These are phyloP conservation scores for Nemopilema nomurai DNA, from an alignment of 30 jellyfish, hydroid and myxozoan genomes.

Conservation along the genomic window DNA sequence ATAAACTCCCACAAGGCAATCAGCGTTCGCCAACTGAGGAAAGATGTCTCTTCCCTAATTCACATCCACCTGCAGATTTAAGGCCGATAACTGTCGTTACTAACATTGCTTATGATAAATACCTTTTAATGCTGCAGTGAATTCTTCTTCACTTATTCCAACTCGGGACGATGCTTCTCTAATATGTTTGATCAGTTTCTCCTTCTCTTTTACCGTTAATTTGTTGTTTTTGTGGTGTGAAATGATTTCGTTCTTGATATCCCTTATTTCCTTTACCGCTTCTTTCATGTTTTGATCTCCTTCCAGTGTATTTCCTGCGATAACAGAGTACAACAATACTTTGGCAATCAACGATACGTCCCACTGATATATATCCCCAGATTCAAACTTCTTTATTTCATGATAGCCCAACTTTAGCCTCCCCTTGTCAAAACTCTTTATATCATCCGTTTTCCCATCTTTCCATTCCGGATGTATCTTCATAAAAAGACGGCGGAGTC, in stretches of 20 bases:
- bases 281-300: background rate
- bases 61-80: background rate
- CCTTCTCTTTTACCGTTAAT: background rate
- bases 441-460: background rate
- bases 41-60: background rate
- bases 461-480: constrained; percentile 36
- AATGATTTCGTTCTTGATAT: constrained; percentile 5
- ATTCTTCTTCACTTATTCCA: constrained; percentile 13
- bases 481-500: constrained; percentile 17
- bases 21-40: too few species aligned
- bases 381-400: constrained; percentile 1
- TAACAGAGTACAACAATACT: constrained; percentile 3
- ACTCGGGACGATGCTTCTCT: background rate
- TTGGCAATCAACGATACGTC: constrained; percentile 38
- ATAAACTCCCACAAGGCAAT: too few species aligned
- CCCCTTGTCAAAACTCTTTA: constrained; percentile 3
- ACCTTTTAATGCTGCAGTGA: constrained; percentile 9
- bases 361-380: constrained; percentile 45
- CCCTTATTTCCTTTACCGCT: constrained; percentile 5
- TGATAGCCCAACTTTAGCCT: background rate
- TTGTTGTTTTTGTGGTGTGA: constrained; percentile 4
- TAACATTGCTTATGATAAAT: too few species aligned
- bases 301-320: background rate
- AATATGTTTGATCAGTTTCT: background rate
- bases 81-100: background rate